Conservation (phyloP, 1,140 invertebrate genomes). For the Pollicipes pollicipes region DNA sequence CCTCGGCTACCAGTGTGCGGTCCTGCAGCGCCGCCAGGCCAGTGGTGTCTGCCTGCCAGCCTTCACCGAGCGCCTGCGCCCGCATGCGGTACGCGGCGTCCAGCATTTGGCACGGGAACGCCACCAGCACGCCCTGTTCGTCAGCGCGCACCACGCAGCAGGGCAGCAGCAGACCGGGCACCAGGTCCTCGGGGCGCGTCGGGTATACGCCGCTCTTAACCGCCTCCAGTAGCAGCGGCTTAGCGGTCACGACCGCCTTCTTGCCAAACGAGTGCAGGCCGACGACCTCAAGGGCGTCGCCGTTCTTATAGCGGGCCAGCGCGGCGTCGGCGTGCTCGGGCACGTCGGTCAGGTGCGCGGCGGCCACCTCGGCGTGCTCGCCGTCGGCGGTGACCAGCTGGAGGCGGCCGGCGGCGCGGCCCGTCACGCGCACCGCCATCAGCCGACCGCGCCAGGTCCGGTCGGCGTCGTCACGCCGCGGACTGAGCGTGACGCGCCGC, state of each 20-base stretch:
- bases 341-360: neutral
- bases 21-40: neutral
- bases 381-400: neutral
- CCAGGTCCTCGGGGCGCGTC: neutral
- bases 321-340: neutral
- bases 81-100: neutral
- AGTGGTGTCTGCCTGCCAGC: neutral
- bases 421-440: neutral
- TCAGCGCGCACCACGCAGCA: neutral
- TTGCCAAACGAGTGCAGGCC: neutral
- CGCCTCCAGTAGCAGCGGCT: neutral
- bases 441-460: neutral
- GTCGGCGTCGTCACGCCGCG: neutral
- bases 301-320: neutral
- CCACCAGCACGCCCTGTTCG: neutral
- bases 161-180: neutral
- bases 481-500: neutral
- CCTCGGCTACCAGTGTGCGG: neutral
- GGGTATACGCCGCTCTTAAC: neutral
- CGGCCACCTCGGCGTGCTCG: neutral
- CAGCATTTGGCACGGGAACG: neutral
- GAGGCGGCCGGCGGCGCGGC: neutral
- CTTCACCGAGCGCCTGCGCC: neutral
- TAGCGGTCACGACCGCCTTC: neutral
- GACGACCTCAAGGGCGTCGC: neutral